Percentiles rank a stretch among this genome's conserved stretches.
phyloP scores from a whole-genome alignment of 53 echinoderm and acorn worm species.

The Henricia sp. region DNA sequence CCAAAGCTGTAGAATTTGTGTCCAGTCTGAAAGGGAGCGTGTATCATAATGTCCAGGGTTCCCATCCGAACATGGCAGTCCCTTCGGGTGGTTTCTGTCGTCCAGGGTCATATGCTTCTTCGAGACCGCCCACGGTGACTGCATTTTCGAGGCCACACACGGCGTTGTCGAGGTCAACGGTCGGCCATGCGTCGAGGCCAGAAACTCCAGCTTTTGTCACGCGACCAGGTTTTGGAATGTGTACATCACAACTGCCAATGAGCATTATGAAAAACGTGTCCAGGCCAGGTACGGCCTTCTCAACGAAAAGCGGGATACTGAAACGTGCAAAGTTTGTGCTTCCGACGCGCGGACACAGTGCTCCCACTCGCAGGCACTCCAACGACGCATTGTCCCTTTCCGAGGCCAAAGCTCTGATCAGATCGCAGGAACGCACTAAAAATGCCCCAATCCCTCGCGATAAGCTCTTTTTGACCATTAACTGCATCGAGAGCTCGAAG shows the following conservation, averaged over 20 bases:
- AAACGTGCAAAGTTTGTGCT: constrained; percentile 68
- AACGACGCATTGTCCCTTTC: constrained; percentile 76
- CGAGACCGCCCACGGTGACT: constrained; percentile 36
- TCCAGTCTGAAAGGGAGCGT: constrained; percentile 87
- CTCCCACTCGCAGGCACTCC: constrained; percentile 70
- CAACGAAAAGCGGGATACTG: constrained; percentile 58
- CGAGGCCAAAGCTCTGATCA: constrained; percentile 79
- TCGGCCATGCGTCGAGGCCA: neutral
- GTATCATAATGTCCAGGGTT: constrained; percentile 87
- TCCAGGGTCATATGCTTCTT: neutral
- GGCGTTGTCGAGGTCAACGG: constrained; percentile 7
- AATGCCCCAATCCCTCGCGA: constrained; percentile 74
- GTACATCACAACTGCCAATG: constrained; percentile 33
- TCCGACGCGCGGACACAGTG: constrained; percentile 88
- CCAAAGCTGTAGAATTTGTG: constrained; percentile 70
- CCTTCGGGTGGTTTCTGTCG: neutral
- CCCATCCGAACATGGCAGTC: constrained; percentile 21
- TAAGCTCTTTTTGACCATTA: constrained; percentile 74
- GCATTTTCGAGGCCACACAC: constrained; percentile 31
- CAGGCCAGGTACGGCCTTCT: constrained; percentile 86
- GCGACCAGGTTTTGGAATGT: neutral
- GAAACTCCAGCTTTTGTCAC: constrained; percentile 20
- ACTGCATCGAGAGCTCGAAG: constrained; percentile 82
- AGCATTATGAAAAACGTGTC: constrained; percentile 54
- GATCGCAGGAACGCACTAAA: constrained; percentile 77